Evolutionary conservation across 2,888 invertebrate species (phyloP).

Genomic region (Cosmia pyralina): DNA sequence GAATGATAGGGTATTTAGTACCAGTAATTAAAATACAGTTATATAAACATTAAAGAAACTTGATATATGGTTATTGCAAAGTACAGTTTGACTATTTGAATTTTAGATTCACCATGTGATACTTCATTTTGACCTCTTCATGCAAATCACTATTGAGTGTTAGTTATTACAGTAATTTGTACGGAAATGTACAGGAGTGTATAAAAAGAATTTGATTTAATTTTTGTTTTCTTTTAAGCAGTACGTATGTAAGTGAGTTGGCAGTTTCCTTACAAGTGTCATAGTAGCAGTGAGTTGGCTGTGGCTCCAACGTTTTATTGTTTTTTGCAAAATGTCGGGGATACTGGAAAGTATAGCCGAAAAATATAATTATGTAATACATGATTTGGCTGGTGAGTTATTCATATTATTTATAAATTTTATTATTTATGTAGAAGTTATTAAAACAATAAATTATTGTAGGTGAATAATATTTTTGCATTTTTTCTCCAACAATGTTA

Average conservation of each 20-base stretch:
- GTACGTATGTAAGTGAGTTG: slow-evolving; percentile 24
- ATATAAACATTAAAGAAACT: neutral
- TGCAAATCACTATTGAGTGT: slow-evolving; percentile 18
- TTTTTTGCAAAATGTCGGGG: slow-evolving; percentile 55
- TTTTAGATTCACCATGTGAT: neutral
- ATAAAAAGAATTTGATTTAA: neutral
- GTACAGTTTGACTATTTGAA: slow-evolving; percentile 11
- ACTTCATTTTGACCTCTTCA: neutral
- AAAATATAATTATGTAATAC: slow-evolving; percentile 67
- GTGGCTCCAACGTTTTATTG: slow-evolving; percentile 8
- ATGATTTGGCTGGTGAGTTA: slow-evolving; percentile 71
- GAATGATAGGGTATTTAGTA: neutral
- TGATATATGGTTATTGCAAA: neutral
- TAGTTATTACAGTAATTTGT: neutral
- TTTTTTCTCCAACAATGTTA: no score
- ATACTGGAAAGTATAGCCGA: slow-evolving; percentile 55
- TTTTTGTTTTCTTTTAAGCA: slow-evolving; percentile 25
- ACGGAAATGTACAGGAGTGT: neutral
- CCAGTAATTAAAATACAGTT: slow-evolving; percentile 10
- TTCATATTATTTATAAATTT: neutral
- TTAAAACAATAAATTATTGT: neutral
- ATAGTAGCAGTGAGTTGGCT: neutral
- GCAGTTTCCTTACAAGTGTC: slow-evolving; percentile 17
- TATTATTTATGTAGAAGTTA: neutral
- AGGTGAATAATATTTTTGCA: no score